Base-by-base conservation (phyloP, 2,797 vertebrate species). In the Dallia pectoralis region DNA sequence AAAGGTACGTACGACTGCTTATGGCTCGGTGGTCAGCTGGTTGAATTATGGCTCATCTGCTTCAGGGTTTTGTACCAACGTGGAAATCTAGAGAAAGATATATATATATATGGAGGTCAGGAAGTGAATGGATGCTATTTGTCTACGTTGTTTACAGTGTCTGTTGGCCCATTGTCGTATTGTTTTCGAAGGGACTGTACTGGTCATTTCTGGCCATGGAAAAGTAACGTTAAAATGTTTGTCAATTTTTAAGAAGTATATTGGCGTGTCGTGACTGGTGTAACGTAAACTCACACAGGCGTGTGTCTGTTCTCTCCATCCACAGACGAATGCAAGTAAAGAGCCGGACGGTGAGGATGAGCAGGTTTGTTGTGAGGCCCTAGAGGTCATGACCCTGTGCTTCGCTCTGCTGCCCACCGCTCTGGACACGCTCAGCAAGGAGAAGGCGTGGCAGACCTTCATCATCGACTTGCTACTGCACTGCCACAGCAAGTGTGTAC, bases 361-460 rank as follows among this genome's bases (percentile, higher is more conserved):
- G 86, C 97, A 99, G 86, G 97, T 99, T 85, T 99, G 98, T 91
- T 99, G 98, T 84, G 98, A 99, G 90, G 97, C 98, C 14, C 76
- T 99, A 86, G 98, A 99, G 88, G 97, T 97, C 89, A 99, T 99
- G 97, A 99, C 98, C 0, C 90, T 99, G 76, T 99, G 98, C 87
- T 99, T 99, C 72, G 97, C 98, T 87, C 94, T 99, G 85, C 96
- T 98, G 92, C 97, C 98, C 72, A 99, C 97, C 2, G 97, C 96
- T 78, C 91, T 99, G 75, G 98, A 99, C 90, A 94, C 97, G 22
- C 96, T 99, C 82, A 97, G 98, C 88, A 99, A 99, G 90, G 98
- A 99, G 86, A 99, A 99, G 83, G 97, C 97, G 22, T 99, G 98
- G 97, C 97, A 99, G 86, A 97, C 96, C 0, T 99, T 98, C 86